Percentiles rank a stretch among this genome's conserved stretches.
Evolutionary conservation across 2,888 invertebrate species (phyloP).

Genomic region (Mythimna pallens): DNA sequence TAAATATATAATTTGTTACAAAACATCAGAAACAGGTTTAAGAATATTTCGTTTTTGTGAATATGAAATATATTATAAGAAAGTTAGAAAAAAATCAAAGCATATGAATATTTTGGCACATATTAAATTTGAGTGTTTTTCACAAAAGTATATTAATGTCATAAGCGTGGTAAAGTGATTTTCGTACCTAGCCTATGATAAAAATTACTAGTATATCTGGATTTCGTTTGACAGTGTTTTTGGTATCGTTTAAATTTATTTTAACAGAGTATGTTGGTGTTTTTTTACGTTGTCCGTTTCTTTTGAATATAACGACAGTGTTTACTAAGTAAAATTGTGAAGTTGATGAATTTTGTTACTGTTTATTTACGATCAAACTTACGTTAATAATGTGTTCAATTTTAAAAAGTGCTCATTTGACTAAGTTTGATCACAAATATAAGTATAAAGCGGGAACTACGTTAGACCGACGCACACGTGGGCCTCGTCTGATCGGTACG

Average conservation of each 20-base stretch:
- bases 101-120: conserved; percentile 45
- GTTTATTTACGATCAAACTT: background rate
- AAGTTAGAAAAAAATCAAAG: conserved; percentile 54
- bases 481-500: too few species aligned
- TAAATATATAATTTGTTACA: conserved; percentile 30
- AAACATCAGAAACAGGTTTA: conserved; percentile 8
- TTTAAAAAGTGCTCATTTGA: background rate
- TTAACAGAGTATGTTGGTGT: conserved; percentile 15
- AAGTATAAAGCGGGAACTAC: background rate
- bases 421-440: background rate
- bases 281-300: conserved; percentile 40
- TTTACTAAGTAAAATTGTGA: conserved; percentile 15
- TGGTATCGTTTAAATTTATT: conserved; percentile 30
- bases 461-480: too few species aligned
- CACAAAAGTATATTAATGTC: conserved; percentile 55
- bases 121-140: background rate
- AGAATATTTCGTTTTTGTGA: background rate
- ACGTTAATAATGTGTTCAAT: background rate
- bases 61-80: background rate
- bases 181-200: conserved; percentile 66
- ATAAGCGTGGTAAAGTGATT: conserved; percentile 75
- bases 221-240: conserved; percentile 50
- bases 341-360: background rate
- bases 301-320: conserved; percentile 46
- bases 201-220: conserved; percentile 27